Conservation (phyloP, 2,113 vertebrate species). For the Colinus virginianus region DNA sequence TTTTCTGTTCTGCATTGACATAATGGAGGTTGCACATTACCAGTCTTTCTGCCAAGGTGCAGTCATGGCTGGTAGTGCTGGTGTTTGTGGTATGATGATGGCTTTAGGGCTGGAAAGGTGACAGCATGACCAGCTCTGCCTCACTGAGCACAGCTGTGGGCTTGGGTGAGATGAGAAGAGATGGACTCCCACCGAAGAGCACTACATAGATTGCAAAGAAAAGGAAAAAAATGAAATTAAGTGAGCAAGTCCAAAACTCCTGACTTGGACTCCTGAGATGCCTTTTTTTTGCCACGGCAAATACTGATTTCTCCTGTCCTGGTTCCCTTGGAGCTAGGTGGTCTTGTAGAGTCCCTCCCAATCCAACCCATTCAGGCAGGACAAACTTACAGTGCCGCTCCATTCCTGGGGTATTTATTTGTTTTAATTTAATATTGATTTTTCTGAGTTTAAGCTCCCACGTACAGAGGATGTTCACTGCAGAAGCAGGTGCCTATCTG, state of each 20-base stretch:
- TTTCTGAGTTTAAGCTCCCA: not conserved
- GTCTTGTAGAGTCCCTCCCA: not conserved
- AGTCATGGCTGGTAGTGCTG: not conserved
- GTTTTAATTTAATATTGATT: not conserved
- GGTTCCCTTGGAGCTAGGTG: not conserved
- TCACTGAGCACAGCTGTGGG: rapidly evolving
- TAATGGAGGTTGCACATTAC: not conserved
- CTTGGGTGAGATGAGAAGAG: not conserved
- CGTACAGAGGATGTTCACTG: not conserved
- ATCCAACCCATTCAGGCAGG: not conserved
- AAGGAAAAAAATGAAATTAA: not conserved
- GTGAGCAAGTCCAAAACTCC: not conserved
- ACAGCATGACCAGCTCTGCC: not conserved
- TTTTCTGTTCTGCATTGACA: not conserved
- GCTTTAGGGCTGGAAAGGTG: not conserved
- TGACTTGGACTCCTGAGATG: not conserved
- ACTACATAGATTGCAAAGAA: not conserved
- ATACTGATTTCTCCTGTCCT: not conserved
- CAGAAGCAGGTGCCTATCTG: not conserved
- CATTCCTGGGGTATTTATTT: not conserved
- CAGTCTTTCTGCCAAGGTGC: not conserved
- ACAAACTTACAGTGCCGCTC: not conserved
- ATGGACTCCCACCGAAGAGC: not conserved
- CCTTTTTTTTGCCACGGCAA: not conserved
- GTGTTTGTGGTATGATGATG: not conserved